Evolutionary conservation across 2,888 invertebrate genomes (phyloP).

Genomic region (Fabriciana adippe): DNA sequence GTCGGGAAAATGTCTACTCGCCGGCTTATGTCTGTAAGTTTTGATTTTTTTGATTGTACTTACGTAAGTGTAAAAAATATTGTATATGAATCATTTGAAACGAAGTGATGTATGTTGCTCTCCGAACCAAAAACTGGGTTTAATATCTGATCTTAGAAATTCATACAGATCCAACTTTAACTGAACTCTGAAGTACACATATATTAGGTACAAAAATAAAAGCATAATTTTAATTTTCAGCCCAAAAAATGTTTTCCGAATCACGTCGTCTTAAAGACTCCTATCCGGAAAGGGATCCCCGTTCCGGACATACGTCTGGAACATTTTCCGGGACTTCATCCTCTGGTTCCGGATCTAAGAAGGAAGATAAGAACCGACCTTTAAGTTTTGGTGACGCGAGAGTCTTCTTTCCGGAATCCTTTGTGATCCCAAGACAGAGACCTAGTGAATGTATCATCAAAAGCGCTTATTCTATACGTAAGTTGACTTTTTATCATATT

Average conservation of each 20-base stretch:
- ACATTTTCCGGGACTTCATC: slow-evolving; percentile 75
- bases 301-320: slow-evolving; percentile 70
- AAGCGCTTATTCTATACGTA: slow-evolving; percentile 69
- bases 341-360: slow-evolving; percentile 76
- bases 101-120: no score
- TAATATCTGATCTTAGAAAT: background rate
- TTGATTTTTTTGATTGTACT: background rate
- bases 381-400: slow-evolving; percentile 73
- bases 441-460: slow-evolving; percentile 66
- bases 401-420: slow-evolving; percentile 79
- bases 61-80: no score
- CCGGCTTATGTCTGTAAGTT: slow-evolving; percentile 71
- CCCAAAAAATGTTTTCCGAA: slow-evolving; percentile 71
- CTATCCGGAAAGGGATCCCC: slow-evolving; percentile 62
- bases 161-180: background rate
- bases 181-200: no score
- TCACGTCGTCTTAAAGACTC: slow-evolving; percentile 63
- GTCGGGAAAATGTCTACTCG: slow-evolving; percentile 86
- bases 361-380: slow-evolving; percentile 65
- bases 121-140: background rate
- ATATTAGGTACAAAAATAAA: background rate
- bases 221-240: slow-evolving; percentile 49
- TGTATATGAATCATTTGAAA: no score
- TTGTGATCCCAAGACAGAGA: slow-evolving; percentile 73
- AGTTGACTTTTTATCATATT: slow-evolving; percentile 47